Evolutionary conservation across 1,140 invertebrate species (phyloP), one percentile per base, ranked within the genome.

Genomic region (Notospermus geniculatus): DNA sequence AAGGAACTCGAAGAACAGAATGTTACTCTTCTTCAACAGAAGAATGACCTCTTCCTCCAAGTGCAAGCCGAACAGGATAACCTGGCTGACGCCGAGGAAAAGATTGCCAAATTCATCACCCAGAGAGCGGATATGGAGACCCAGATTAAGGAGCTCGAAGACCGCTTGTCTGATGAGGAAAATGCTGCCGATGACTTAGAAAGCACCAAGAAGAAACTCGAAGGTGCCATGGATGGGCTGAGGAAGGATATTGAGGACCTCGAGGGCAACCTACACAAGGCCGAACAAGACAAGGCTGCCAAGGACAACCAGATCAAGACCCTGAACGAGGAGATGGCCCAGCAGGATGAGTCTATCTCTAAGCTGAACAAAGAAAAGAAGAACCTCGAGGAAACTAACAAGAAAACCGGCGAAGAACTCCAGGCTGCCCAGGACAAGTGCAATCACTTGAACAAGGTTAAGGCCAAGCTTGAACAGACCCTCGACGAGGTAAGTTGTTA

Each of bases 351-450:
- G 80, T 88, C 96, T 79, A 97, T 99, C 86, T 96, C 97, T 86
- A 99, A 98, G 83, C 85, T 99, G 76, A 97, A 96, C 87, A 98
- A 98, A 83, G 96, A 98, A 78, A 98, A 98, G 90, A 98, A 98
- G 84, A 87, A 93, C 74, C 87, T 95, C 75, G 94, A 96, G 59
- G 97, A 99, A 80, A 85, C 88, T 73, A 93, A 89, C 82, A 94
- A 96, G 82, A 98, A 98, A 87, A 93, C 95, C 59, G 86, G 90
- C 70, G 96, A 98, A 80, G 94, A 97, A 81, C 87, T 99, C 15
- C 92, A 97, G 83, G 91, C 92, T 65, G 92, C 95, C 72, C 97
- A 99, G 83, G 97, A 99, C 84, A 99, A 99, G 84, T 92, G 96
- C 74, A 98, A 98, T 85, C 96, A 99, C 84, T 88, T 98, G 74